A percentile compares a stretch with the other conserved stretches of the same genome.
Evolutionary conservation across 2,888 invertebrate species (phyloP).

Genomic region (Clostera curtula): DNA sequence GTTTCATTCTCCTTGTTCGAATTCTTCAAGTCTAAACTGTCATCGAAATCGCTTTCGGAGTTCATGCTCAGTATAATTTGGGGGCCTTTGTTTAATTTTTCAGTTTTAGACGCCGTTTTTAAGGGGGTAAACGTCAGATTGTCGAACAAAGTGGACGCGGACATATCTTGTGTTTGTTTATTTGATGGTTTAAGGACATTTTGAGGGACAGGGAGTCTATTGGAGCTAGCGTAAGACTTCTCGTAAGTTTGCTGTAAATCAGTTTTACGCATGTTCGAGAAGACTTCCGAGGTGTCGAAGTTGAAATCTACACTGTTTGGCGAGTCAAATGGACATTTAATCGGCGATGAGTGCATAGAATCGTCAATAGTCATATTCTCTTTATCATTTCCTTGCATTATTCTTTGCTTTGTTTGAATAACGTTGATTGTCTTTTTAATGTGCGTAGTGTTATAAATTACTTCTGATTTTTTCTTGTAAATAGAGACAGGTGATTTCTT

Average conservation of each 20-base stretch:
- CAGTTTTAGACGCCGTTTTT: conserved; percentile 40
- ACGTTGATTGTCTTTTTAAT: conserved; percentile 39
- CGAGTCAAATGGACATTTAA: conserved; percentile 57
- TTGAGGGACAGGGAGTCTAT: conserved; percentile 18
- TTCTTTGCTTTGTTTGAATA: conserved; percentile 36
- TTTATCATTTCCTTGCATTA: conserved; percentile 35
- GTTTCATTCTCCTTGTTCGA: conserved; percentile 53
- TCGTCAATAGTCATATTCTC: conserved; percentile 41
- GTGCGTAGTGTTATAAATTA: conserved; percentile 42
- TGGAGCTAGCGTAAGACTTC: conserved; percentile 30
- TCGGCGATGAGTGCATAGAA: conserved; percentile 27
- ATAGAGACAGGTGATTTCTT: conserved; percentile 56
- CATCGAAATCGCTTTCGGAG: conserved; percentile 56
- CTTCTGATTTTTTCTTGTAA: conserved; percentile 51
- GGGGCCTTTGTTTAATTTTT: conserved; percentile 52
- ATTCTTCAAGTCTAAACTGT: conserved; percentile 43
- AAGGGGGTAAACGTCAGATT: conserved; percentile 60
- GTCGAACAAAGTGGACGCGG: conserved; percentile 50
- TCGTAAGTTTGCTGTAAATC: conserved; percentile 53
- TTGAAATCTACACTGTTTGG: conserved; percentile 40
- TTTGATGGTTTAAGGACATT: conserved; percentile 52
- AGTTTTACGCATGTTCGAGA: conserved; percentile 44
- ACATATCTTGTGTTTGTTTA: conserved; percentile 31
- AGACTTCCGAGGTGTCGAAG: conserved; percentile 60
- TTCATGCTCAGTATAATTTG: conserved; percentile 53